Percentiles rank a stretch among this genome's conserved stretches.
Evolutionary conservation across 2,797 vertebrate genomes (phyloP).

Genomic region (Tapirus indicus): DNA sequence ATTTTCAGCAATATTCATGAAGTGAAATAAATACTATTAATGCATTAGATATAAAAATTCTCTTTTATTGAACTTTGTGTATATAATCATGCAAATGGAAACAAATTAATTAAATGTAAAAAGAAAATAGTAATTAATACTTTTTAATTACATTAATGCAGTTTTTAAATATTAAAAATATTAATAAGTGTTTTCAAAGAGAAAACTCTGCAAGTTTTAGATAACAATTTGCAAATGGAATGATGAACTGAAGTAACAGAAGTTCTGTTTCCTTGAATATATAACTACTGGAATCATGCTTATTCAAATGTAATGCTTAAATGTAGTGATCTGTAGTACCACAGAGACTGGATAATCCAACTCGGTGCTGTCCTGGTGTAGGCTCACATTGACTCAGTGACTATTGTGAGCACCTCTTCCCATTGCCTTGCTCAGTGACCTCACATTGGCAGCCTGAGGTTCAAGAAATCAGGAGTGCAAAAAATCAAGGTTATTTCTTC

Average conservation of each 20-base stretch:
- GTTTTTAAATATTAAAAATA: not conserved
- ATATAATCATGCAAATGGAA: not conserved
- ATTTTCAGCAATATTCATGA: constrained; percentile 8
- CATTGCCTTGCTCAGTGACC: not conserved
- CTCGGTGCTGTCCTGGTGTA: not conserved
- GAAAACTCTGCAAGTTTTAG: not conserved
- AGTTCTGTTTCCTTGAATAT: not conserved
- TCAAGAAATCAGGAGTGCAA: not conserved
- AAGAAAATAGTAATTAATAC: not conserved
- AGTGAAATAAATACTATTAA: constrained; percentile 22
- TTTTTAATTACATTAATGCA: not conserved
- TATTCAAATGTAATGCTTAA: not conserved
- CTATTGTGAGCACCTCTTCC: not conserved
- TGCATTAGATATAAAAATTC: not conserved
- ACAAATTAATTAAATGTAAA: not conserved
- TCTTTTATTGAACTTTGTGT: not conserved
- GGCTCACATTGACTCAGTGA: not conserved
- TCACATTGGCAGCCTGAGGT: not conserved
- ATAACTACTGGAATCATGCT: not conserved
- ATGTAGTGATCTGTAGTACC: not conserved
- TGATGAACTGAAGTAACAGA: not conserved
- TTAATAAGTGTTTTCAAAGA: not conserved
- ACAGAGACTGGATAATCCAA: not conserved
- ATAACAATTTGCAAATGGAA: not conserved
- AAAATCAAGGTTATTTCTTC: not conserved